Conservation (phyloP, 2,113 vertebrate species). For the Malurus cyaneus region DNA sequence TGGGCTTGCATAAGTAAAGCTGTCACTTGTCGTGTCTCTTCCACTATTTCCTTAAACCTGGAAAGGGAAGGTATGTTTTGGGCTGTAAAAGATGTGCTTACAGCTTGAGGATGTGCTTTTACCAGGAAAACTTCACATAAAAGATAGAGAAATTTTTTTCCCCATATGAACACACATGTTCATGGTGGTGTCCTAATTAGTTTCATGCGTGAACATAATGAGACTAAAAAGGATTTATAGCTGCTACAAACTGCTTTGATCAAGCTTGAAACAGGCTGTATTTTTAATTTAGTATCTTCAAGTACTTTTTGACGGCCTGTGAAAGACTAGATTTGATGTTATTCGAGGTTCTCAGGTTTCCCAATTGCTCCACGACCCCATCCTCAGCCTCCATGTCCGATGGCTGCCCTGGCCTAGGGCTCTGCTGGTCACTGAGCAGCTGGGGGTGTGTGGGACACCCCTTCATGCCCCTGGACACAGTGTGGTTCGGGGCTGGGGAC, state of each 20-base stretch:
- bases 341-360: not conserved
- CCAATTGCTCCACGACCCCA: fast-evolving
- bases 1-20: not conserved
- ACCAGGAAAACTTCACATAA: not conserved
- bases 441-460: fast-evolving
- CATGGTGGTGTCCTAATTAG: not conserved
- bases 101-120: not conserved
- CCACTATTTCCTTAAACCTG: not conserved
- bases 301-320: not conserved
- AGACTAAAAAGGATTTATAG: not conserved
- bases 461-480: no score
- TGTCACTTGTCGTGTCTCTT: not conserved
- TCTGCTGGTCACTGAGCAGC: not conserved
- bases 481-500: not conserved
- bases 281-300: not conserved
- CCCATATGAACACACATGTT: not conserved
- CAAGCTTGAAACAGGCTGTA: not conserved
- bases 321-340: not conserved
- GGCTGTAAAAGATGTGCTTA: not conserved
- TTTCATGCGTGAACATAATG: not conserved
- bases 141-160: not conserved
- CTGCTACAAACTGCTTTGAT: not conserved
- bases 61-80: not conserved
- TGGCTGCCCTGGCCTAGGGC: fast-evolving
- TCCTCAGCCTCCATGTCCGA: not conserved